Conservation (phyloP, 2,797 vertebrate species). For the Scyliorhinus canicula region DNA sequence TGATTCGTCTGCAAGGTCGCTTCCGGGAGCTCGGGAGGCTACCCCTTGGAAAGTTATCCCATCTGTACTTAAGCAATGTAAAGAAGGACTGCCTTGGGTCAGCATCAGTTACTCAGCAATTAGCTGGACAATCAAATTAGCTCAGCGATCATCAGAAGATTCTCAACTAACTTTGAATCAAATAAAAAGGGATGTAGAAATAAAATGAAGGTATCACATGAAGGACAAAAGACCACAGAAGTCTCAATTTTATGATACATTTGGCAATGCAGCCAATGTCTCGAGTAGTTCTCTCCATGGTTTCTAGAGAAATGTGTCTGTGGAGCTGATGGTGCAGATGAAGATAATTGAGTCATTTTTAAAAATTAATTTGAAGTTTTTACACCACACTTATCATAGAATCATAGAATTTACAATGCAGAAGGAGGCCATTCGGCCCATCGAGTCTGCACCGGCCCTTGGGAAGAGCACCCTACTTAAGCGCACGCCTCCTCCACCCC, state of each 20-base stretch:
- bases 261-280: background rate
- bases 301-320: background rate
- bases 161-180: background rate
- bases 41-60: background rate
- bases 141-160: background rate
- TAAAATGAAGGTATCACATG: background rate
- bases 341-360: background rate
- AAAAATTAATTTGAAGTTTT: background rate
- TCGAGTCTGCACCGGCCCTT: too few species aligned
- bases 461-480: too few species aligned
- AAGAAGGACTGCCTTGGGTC: background rate
- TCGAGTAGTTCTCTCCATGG: background rate
- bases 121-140: background rate
- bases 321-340: background rate
- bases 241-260: background rate
- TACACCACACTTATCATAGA: too few species aligned
- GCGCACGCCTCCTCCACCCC: too few species aligned
- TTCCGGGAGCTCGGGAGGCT: background rate
- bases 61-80: background rate
- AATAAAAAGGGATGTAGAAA: too few species aligned
- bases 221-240: background rate
- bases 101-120: background rate
- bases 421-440: too few species aligned
- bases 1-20: background rate
- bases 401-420: too few species aligned